Evolutionary conservation across 2,888 invertebrate species (phyloP).

Genomic region (Toxonevra muliebris): DNA sequence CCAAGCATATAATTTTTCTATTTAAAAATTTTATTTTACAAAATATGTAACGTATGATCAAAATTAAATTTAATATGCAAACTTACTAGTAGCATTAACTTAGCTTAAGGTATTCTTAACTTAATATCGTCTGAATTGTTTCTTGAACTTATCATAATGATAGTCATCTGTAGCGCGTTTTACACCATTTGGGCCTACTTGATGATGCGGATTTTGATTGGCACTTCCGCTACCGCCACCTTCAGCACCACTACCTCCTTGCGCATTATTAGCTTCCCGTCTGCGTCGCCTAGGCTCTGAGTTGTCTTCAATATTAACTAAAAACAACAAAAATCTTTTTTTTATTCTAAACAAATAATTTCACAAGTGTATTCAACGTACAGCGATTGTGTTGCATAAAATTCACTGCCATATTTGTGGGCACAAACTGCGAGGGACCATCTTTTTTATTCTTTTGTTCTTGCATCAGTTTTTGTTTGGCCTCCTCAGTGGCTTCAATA

Average conservation of each 20-base stretch:
- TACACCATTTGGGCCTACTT: conserved; percentile 70
- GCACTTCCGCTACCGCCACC: conserved; percentile 39
- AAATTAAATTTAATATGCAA: too few relatives aligned
- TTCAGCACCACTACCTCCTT: conserved; percentile 10
- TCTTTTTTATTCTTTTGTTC: conserved; percentile 92
- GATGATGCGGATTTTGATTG: conserved; percentile 55
- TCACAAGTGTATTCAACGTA: conserved; percentile 65
- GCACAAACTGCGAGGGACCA: conserved; percentile 93
- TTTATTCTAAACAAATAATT: background rate
- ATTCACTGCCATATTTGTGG: conserved; percentile 97
- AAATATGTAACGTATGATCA: too few relatives aligned
- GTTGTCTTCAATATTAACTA: conserved; percentile 84
- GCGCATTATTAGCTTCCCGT: conserved; percentile 62
- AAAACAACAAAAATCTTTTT: conserved; percentile 33
- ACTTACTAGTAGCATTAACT: too few relatives aligned
- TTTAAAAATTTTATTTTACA: too few relatives aligned
- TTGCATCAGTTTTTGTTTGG: conserved; percentile 90
- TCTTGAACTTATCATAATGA: conserved; percentile 95
- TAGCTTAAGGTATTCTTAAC: background rate
- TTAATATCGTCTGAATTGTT: conserved; percentile 90
- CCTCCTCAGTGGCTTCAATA: conserved; percentile 99
- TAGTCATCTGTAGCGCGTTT: conserved; percentile 97
- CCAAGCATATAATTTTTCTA: too few relatives aligned
- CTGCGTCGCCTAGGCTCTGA: conserved; percentile 66
- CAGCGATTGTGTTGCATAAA: conserved; percentile 97